These are phyloP conservation scores for Pimpla rufipes DNA, from an alignment of 2,888 invertebrate genomes.

Conservation along the genomic window DNA sequence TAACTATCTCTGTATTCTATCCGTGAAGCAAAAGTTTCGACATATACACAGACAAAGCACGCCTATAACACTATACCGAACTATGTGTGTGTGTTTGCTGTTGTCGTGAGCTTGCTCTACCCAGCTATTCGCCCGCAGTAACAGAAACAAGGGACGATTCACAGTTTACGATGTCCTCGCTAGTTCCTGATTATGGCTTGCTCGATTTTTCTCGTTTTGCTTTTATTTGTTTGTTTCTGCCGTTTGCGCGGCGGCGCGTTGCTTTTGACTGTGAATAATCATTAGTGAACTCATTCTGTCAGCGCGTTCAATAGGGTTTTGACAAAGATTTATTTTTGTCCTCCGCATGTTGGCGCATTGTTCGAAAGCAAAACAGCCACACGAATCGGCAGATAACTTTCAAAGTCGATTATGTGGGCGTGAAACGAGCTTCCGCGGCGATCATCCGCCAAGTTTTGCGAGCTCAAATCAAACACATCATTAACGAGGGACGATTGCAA, in stretches of 20 bases:
- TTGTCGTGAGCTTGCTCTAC: constrained; percentile 23
- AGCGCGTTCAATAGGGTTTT: background rate
- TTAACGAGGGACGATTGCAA: background rate
- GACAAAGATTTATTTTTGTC: constrained; percentile 3
- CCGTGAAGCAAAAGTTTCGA: constrained; percentile 46
- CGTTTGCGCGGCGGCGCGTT: background rate
- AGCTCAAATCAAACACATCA: too few species aligned
- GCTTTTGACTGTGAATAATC: constrained; percentile 2
- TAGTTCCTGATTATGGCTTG: background rate
- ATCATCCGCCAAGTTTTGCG: too few species aligned
- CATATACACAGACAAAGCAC: constrained; percentile 23
- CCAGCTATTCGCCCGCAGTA: constrained; percentile 38
- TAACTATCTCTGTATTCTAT: constrained; percentile 32
- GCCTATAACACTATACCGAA: constrained; percentile 17
- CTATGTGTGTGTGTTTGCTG: constrained; percentile 22
- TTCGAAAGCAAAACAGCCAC: background rate
- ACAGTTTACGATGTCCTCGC: constrained; percentile 27
- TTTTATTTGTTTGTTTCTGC: background rate
- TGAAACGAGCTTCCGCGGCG: too few species aligned
- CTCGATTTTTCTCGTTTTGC: background rate
- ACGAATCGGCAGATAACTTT: background rate
- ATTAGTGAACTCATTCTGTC: background rate
- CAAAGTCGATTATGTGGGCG: too few species aligned
- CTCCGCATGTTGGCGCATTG: background rate
- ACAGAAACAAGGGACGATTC: constrained; percentile 39